phyloP scores from a whole-genome alignment of 2,888 invertebrate genomes.

The Galerucella calmariensis region DNA sequence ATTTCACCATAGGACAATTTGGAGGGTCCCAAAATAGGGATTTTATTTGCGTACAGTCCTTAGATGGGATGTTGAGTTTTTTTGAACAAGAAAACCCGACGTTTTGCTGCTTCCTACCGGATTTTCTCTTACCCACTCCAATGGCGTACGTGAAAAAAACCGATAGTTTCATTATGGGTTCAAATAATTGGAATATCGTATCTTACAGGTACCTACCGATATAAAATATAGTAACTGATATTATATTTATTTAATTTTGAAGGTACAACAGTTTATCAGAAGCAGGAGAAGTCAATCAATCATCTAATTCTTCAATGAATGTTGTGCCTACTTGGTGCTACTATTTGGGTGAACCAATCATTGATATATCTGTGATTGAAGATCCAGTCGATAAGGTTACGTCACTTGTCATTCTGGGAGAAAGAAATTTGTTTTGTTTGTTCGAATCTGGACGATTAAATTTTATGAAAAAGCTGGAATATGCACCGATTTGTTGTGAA shows the following conservation, averaged over 20 bases:
- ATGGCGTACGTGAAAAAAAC: slow-evolving; percentile 82
- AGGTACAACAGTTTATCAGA: slow-evolving; percentile 85
- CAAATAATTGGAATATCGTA: slow-evolving; percentile 85
- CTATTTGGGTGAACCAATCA: slow-evolving; percentile 76
- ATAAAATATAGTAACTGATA: neutral
- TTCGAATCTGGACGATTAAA: slow-evolving; percentile 83
- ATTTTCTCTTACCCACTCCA: slow-evolving; percentile 85
- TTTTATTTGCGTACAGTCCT: slow-evolving; percentile 89
- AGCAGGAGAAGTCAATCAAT: slow-evolving; percentile 72
- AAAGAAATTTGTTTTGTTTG: slow-evolving; percentile 84
- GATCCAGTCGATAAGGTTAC: slow-evolving; percentile 71
- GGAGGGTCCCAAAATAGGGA: slow-evolving; percentile 86
- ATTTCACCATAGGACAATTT: slow-evolving; percentile 85
- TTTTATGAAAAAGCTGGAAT: slow-evolving; percentile 88
- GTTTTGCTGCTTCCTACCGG: slow-evolving; percentile 84
- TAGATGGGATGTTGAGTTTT: slow-evolving; percentile 90
- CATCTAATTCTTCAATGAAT: slow-evolving; percentile 69
- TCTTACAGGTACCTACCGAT: slow-evolving; percentile 77
- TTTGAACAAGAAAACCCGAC: slow-evolving; percentile 93
- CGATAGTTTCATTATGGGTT: slow-evolving; percentile 87
- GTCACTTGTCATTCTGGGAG: slow-evolving; percentile 83
- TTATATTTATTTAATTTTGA: slow-evolving; percentile 32
- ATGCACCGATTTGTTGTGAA: slow-evolving; percentile 80
- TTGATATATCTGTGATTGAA: slow-evolving; percentile 65
- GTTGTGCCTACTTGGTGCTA: slow-evolving; percentile 82